Base-by-base conservation (phyloP, 37 sponge, comb jelly and placozoan genomes). In the Agelas oroides region DNA sequence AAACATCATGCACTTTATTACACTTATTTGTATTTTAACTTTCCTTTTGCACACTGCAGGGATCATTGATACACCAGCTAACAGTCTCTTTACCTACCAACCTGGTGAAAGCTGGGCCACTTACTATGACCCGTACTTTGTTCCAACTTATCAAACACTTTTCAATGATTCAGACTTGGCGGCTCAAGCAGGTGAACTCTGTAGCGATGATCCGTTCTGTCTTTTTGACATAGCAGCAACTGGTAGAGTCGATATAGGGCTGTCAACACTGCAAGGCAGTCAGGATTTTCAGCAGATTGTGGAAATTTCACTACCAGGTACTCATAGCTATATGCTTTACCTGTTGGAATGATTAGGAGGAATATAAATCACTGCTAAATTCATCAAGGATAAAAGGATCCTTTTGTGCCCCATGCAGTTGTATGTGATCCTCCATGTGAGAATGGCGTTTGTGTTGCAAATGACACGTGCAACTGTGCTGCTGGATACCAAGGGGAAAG, bases 371-470 rank as follows among this genome's bases (percentile, higher is more conserved):
- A n/a, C n/a, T n/a, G n/a, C n/a, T n/a, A n/a, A 35, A 31, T 24
- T 32, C 20, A 20, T 20, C 21, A 30, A 33, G 31, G 19, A 20
- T 68, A 30, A 31, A 30, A 31, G 34, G 19, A 30, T 46, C 46
- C 46, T 67, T 46, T 34, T 8, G 3, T 46, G 6, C 46, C 3
- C 46, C n/a, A n/a, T n/a, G n/a, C 62, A 92, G 92, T 92, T 75
- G 60, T 40, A 21, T 92, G 93, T 80, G 65, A 84, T 36, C 89
- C 93, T 53, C 53, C 86, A 30, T 92, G 93, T 85, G 82, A 69
- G 21, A 77, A 92, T 76, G 93, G 93, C 33, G 93, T 57, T 20
- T 92, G 93, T 68, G 52, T 88, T 15, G 76, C 33, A 0, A 84
- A 71, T 46, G 67, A 92, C 76, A 74, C 80, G 17, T 92, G 93